phyloP scores from a whole-genome alignment of 1,140 invertebrate species.

The Agraylea sexmaculata region DNA sequence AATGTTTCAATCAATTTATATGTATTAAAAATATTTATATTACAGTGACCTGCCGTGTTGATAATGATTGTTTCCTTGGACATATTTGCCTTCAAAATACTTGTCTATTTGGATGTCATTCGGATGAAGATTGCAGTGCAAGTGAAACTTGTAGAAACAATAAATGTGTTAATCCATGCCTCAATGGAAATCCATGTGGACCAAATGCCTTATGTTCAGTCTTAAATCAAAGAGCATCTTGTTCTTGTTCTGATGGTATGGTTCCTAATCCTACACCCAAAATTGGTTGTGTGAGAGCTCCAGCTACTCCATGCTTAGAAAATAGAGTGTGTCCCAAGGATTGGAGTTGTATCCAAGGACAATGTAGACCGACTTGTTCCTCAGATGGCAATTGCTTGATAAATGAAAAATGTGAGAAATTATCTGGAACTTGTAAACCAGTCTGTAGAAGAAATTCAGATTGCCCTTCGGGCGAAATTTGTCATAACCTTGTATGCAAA shows the following conservation, averaged over 20 bases:
- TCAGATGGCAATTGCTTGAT: slow-evolving; percentile 60
- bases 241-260: slow-evolving; percentile 63
- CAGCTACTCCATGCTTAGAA: slow-evolving; percentile 53
- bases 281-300: slow-evolving; percentile 68
- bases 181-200: slow-evolving; percentile 57
- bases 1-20: slow-evolving; percentile 11
- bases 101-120: slow-evolving; percentile 74
- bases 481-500: slow-evolving; percentile 63
- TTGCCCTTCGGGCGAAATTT: slow-evolving; percentile 73
- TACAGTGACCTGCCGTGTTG: slow-evolving; percentile 72
- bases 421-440: slow-evolving; percentile 50
- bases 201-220: slow-evolving; percentile 73
- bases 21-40: slow-evolving; percentile 18
- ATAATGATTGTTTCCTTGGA: slow-evolving; percentile 84
- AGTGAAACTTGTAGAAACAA: slow-evolving; percentile 70
- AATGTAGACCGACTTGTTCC: slow-evolving; percentile 66
- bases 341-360: slow-evolving; percentile 55
- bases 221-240: slow-evolving; percentile 68
- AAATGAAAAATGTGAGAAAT: slow-evolving; percentile 61
- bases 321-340: slow-evolving; percentile 61
- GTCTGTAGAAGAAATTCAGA: slow-evolving; percentile 65
- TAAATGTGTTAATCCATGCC: slow-evolving; percentile 69
- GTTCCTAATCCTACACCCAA: slow-evolving; percentile 75
- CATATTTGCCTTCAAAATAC: slow-evolving; percentile 78
- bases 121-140: slow-evolving; percentile 74